A percentile compares a stretch with the other conserved stretches of the same genome.
Conservation (phyloP, 2,113 vertebrate species). For the Pseudopipra pipra region DNA sequence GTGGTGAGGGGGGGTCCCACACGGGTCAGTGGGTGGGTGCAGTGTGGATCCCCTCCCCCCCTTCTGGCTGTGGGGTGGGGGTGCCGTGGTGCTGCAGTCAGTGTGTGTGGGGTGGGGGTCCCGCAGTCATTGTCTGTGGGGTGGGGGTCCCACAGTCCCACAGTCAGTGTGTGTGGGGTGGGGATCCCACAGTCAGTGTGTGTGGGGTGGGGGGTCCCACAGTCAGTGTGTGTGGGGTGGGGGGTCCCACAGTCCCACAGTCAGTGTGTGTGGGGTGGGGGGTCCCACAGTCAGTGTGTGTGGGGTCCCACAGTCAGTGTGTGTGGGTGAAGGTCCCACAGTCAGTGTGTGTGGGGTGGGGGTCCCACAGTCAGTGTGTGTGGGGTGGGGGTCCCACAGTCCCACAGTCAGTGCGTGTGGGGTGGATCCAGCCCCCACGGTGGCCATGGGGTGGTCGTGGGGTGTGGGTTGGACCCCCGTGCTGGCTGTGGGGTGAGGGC, state of each 20-base stretch:
- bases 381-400: too few relatives aligned
- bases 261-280: too few relatives aligned
- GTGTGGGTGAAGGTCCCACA: too few relatives aligned
- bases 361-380: too few relatives aligned
- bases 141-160: too few relatives aligned
- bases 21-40: background rate
- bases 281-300: background rate
- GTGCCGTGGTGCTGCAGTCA: too few relatives aligned
- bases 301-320: background rate
- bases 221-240: too few relatives aligned
- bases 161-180: too few relatives aligned
- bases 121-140: too few relatives aligned
- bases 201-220: background rate
- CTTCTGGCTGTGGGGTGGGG: background rate
- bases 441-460: fast-evolving
- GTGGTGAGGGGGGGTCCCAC: background rate
- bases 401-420: background rate
- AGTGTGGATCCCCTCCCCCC: background rate
- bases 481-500: background rate
- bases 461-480: background rate
- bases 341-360: background rate
- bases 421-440: background rate
- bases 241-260: too few relatives aligned
- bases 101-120: background rate
- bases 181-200: background rate